phyloP scores from a whole-genome alignment of 2,888 invertebrate genomes.

The Andricus quercusramuli region DNA sequence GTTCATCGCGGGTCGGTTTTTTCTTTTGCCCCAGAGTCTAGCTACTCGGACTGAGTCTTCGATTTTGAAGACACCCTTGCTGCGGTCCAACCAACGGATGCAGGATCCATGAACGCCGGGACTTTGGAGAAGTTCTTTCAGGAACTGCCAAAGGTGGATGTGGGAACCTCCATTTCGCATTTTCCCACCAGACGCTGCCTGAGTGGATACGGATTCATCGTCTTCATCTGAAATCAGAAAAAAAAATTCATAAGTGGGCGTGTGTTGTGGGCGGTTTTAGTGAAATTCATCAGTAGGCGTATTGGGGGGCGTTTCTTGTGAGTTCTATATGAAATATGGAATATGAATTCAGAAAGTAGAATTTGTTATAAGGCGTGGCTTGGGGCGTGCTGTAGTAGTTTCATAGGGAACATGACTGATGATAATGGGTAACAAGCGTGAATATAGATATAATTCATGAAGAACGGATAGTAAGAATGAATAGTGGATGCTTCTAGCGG shows the following conservation, averaged over 20 bases:
- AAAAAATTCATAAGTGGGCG: background rate
- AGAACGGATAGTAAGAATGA: too few relatives aligned
- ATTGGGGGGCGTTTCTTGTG: too few relatives aligned
- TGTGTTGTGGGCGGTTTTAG: too few relatives aligned
- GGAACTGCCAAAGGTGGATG: constrained; percentile 99
- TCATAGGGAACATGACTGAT: too few relatives aligned
- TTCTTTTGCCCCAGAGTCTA: constrained; percentile 98
- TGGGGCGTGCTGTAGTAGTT: too few relatives aligned
- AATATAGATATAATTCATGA: too few relatives aligned
- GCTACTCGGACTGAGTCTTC: constrained; percentile 99
- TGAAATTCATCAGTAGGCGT: too few relatives aligned
- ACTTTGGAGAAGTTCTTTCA: constrained; percentile 95
- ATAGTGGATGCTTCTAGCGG: too few relatives aligned
- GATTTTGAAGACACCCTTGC: constrained; percentile 98
- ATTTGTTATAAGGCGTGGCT: too few relatives aligned
- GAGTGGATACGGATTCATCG: constrained; percentile 76
- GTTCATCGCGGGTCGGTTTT: constrained; percentile 99
- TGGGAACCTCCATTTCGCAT: constrained; percentile 86
- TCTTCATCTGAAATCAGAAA: constrained; percentile 80
- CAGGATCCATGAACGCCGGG: constrained; percentile 95
- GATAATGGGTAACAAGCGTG: too few relatives aligned
- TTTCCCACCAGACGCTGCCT: constrained; percentile 59
- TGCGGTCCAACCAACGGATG: constrained; percentile 97
- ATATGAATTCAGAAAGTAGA: too few relatives aligned
- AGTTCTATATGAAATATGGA: too few relatives aligned